Evolutionary conservation across 1,140 invertebrate genomes (phyloP).

Genomic region (Arctopsyche grandis): DNA sequence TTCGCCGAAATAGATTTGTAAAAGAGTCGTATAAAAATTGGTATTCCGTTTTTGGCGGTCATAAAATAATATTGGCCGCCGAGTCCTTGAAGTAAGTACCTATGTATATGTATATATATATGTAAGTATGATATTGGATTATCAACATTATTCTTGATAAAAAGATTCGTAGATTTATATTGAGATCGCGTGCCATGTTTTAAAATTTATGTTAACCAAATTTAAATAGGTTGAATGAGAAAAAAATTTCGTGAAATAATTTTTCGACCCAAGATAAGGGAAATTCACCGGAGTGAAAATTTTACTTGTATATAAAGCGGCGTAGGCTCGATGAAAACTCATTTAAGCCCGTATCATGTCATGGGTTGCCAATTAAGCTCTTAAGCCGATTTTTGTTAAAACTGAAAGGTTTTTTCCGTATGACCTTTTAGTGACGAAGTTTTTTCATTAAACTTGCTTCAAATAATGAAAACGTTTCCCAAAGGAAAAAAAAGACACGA

Average conservation of each 20-base stretch:
- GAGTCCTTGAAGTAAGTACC: no score
- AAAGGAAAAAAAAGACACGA: background rate
- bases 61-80: no score
- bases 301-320: background rate
- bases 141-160: no score
- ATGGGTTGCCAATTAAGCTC: conserved; percentile 22
- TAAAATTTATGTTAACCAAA: conserved; percentile 19
- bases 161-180: conserved; percentile 13
- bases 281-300: conserved; percentile 14
- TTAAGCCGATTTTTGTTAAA: conserved; percentile 21
- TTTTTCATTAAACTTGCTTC: conserved; percentile 20
- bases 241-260: conserved; percentile 7
- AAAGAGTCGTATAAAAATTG: no score
- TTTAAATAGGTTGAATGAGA: background rate
- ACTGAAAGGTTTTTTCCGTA: conserved; percentile 27
- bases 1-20: no score
- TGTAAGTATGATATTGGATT: no score
- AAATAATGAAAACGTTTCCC: conserved; percentile 17
- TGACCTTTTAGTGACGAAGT: conserved; percentile 7
- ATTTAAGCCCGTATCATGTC: conserved; percentile 18
- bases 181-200: conserved; percentile 18
- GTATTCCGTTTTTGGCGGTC: no score
- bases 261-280: background rate
- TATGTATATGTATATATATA: no score
- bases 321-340: background rate